Base-by-base conservation (phyloP, 2,113 vertebrate species). In the Lepisosteus oculatus region DNA sequence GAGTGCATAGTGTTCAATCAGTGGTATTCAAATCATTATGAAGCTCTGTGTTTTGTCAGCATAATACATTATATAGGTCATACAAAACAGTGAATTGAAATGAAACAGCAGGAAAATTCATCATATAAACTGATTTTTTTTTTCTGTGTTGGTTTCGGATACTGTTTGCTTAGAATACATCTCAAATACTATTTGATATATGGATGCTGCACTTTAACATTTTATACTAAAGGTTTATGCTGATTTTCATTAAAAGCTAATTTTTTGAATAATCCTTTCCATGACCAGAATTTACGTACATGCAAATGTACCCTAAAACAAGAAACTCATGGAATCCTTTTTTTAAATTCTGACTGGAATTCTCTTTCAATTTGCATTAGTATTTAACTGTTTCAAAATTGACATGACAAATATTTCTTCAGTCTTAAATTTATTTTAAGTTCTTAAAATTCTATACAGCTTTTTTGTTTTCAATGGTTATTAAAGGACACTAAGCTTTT, bases 331-430 rank as follows among this genome's bases (percentile, higher is more conserved):
- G 79, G 87, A 87, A 89, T 91, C 86, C 84, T 80, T 29, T 29
- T 84, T 84, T 75, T 82, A 85, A 85, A 88, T 91, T 85, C 88
- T 83, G 85, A 89, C 87, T 85, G 79, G 88, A 90, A 88, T 86
- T 83, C 78, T 29, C 29, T 29, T 29, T 29, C 1, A 29, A 29
- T 29, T 29, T 29, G 29, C 29, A 29, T 29, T 75, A 68, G 78
- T 83, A 88, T 88, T 88, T 82, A 77, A 80, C 81, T 73, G 74
- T 85, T 90, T 86, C 78, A 80, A 88, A 90, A 86, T 86, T 29
- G 29, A 29, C 29, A 29, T 29, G 29, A 2, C 29, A 29, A 72
- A 73, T 68, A 78, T 61, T 78, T 57, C 74, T 55, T 75, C 74
- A 65, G 42, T 72, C 44, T 51, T 70, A 70, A 59, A 15, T 77